Evolutionary conservation across 1,140 invertebrate genomes (phyloP), one percentile per base, ranked within the genome.

Genomic region (Hesperophylax magnus): DNA sequence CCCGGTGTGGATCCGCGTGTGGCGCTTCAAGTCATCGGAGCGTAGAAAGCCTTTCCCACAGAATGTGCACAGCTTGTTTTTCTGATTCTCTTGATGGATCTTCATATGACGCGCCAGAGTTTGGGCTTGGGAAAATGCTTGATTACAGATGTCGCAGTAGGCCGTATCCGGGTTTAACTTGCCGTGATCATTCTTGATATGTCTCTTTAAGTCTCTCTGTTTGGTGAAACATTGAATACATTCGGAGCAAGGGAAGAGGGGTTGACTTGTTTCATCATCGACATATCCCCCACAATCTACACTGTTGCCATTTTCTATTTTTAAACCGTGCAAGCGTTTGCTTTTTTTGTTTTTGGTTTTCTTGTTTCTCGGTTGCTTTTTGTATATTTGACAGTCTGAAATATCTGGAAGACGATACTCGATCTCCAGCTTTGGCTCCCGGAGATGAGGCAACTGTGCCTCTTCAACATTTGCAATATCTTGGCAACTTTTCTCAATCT

Each of bases 1-100:
- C 2, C 92, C 92, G 9, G 92, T 93, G 84, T 93, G 92, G 65
- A 91, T 91, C 77, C 92, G 86, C 52, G 92, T 89, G 84, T 93
- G 92, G 9, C 84, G 75, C 17, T 80, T 85, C 22, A 86, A 65
- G 52, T 86, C 82, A 61, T 85, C 81, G 1, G 84, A 54, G n/a
- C 84, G 53, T 8, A 82, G 80, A 71, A 85, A 85, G 31, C 85
- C 74, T 77, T 85, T 85, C 2, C 85, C 85, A 52, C 85, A 85
- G 52, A 84, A 83, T 18, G 81, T 81, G 39, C 84, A 84, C 8
- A 82, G 72, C 65, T 84, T 84, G 18, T 82, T 84, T 34, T 79
- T 79, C 34, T 79, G 47, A 65, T 75, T 75, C 18, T 80, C 52
- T 54, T 82, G 72, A 78, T 89, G 88, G 2, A 85, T 89, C 80